Evolutionary conservation across 2,888 invertebrate genomes (phyloP).

Genomic region (Oeneis ivallda): DNA sequence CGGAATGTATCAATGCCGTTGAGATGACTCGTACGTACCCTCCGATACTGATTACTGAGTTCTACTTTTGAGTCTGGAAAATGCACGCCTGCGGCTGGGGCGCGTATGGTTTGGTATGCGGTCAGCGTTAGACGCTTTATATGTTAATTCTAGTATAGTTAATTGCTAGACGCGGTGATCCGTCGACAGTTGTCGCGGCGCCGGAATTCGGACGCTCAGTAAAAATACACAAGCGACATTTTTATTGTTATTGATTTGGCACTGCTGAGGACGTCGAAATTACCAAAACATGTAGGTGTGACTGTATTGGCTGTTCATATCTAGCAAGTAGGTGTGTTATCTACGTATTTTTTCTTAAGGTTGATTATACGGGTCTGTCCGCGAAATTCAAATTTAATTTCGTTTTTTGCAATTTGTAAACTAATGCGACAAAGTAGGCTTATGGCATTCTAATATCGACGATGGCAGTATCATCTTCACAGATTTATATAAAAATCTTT

Average conservation of each 20-base stretch:
- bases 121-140: constrained; percentile 9
- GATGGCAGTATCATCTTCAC: too few relatives aligned
- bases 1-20: too few relatives aligned
- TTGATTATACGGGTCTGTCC: too few relatives aligned
- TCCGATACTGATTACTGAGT: background rate
- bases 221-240: constrained; percentile 4
- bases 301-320: background rate
- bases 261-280: background rate
- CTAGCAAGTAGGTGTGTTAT: too few relatives aligned
- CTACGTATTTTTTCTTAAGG: too few relatives aligned
- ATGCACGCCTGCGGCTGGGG: background rate
- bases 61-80: background rate
- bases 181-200: background rate
- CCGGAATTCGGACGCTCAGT: background rate
- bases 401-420: too few relatives aligned
- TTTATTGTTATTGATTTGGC: background rate
- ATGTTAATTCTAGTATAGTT: background rate
- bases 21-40: background rate
- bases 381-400: too few relatives aligned
- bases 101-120: background rate
- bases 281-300: background rate
- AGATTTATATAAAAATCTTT: too few relatives aligned
- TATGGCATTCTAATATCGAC: too few relatives aligned
- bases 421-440: too few relatives aligned
- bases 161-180: background rate